A percentile compares a stretch with the other conserved stretches of the same genome.
phyloP scores from a whole-genome alignment of 2,797 vertebrate genomes.

The Caiman crocodilus region DNA sequence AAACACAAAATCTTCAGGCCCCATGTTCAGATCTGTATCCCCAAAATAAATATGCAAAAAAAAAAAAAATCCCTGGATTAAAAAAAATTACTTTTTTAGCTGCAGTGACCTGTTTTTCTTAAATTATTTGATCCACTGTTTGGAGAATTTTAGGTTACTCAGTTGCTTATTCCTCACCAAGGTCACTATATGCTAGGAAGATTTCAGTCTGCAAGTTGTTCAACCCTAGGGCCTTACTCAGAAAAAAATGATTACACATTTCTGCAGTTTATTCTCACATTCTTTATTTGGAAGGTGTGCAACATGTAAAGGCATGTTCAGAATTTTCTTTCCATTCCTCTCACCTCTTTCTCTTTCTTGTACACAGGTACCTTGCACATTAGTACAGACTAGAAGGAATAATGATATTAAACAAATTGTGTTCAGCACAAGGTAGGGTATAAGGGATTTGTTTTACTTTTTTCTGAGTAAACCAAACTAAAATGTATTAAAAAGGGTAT shows the following conservation, averaged over 20 bases:
- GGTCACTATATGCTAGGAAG: not conserved
- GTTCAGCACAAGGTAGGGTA: not conserved
- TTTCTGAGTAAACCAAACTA: not conserved
- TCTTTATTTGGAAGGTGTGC: not conserved
- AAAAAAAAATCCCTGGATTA: too few species aligned
- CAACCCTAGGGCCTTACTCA: too few species aligned
- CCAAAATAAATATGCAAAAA: rapidly evolving
- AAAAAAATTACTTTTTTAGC: rapidly evolving
- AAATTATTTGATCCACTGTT: rapidly evolving
- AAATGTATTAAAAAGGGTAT: constrained; percentile 40
- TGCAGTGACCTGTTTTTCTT: not conserved
- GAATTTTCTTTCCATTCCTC: not conserved
- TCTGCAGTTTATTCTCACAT: not conserved
- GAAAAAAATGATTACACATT: rapidly evolving
- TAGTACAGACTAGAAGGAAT: not conserved
- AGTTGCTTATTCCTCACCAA: not conserved
- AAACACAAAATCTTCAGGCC: not conserved
- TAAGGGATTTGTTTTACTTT: not conserved
- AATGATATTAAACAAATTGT: not conserved
- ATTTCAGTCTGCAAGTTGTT: not conserved
- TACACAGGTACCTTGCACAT: not conserved
- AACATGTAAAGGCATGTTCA: not conserved
- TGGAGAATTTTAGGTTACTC: not conserved
- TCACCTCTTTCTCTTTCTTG: not conserved
- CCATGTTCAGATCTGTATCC: not conserved